Evolutionary conservation across 2,797 vertebrate genomes (phyloP).

Genomic region (Gadopsis bispinosus): DNA sequence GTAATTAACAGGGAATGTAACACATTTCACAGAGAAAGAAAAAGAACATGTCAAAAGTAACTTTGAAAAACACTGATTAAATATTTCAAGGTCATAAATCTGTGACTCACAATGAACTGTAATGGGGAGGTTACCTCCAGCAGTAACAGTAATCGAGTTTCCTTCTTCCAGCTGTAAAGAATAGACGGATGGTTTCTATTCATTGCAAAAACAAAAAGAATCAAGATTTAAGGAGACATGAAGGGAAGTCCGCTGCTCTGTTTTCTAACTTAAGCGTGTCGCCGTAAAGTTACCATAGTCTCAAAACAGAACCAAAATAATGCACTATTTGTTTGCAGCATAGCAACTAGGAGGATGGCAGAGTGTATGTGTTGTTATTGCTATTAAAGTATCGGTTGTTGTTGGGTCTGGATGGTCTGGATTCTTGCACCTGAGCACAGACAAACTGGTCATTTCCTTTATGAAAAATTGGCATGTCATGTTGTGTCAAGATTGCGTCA

Average conservation of each 20-base stretch:
- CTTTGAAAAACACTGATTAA: slow-evolving; percentile 1
- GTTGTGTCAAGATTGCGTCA: slow-evolving; percentile 1
- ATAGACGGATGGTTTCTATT: slow-evolving; percentile 36
- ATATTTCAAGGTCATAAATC: background rate
- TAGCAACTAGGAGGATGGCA: slow-evolving; percentile 48
- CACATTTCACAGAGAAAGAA: background rate
- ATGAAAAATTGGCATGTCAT: background rate
- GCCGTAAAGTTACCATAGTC: slow-evolving; percentile 29
- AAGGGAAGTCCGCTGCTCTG: slow-evolving; percentile 38
- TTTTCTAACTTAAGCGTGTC: slow-evolving; percentile 5
- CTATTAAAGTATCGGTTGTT: slow-evolving; percentile 57
- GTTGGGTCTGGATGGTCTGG: slow-evolving; percentile 55
- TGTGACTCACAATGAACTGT: background rate
- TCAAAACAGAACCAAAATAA: slow-evolving; percentile 50
- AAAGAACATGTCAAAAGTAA: background rate
- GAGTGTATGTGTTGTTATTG: too few relatives aligned
- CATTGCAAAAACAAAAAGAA: slow-evolving; percentile 34
- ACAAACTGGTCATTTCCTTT: background rate
- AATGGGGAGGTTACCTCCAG: background rate
- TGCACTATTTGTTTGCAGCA: slow-evolving; percentile 62
- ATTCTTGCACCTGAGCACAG: slow-evolving; percentile 60
- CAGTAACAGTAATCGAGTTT: slow-evolving; percentile 13
- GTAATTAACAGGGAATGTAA: background rate
- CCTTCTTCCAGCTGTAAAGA: slow-evolving; percentile 22
- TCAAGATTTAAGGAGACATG: background rate